phyloP scores from a whole-genome alignment of 2,113 vertebrate genomes.

The Silurus asotus region DNA sequence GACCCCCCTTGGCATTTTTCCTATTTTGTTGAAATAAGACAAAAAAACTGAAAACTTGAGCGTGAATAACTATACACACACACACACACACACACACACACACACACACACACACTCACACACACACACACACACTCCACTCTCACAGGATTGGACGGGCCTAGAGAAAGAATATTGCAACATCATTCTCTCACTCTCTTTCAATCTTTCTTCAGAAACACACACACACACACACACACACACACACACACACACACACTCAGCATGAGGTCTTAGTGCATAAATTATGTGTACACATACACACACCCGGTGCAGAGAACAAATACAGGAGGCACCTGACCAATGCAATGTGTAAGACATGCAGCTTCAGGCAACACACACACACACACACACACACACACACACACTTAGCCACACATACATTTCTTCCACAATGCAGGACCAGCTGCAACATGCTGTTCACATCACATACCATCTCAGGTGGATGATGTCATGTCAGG shows the following conservation, averaged over 20 bases:
- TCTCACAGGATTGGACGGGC: neutral
- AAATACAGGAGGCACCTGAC: neutral
- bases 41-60: too few species aligned
- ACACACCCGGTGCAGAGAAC: neutral
- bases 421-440: neutral
- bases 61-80: too few species aligned
- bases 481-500: constrained; percentile 4
- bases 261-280: neutral
- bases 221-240: constrained; percentile 3
- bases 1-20: too few species aligned
- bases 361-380: neutral
- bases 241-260: constrained; percentile 23
- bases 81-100: neutral
- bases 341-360: neutral
- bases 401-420: neutral
- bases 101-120: constrained; percentile 17
- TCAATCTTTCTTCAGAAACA: neutral
- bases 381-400: constrained; percentile 19
- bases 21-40: too few species aligned
- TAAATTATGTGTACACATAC: neutral
- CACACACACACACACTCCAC: neutral
- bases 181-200: constrained; percentile 4
- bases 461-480: neutral
- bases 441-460: neutral
- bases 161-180: constrained; percentile 9